Evolutionary conservation across 2,888 invertebrate genomes (phyloP), one percentile per base, ranked within the genome.

Genomic region (Chesias legatella): DNA sequence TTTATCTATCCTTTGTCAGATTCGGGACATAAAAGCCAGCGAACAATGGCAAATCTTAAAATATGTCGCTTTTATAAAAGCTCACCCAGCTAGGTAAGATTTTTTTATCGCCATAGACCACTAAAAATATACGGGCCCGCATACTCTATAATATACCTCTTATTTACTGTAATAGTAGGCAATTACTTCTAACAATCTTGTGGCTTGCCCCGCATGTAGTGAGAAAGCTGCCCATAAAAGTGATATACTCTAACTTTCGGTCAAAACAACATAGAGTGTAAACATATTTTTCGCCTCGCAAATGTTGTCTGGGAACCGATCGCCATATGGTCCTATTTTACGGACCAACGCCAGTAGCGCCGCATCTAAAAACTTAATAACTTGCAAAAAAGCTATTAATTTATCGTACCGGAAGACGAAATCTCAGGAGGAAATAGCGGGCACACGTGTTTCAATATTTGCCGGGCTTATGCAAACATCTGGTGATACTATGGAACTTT

Each of bases 381-480:
- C 35, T 60, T 35, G 70, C 76, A 80, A 83, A 84, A 84, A 47
- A 71, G 56, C 77, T 73, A 79, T 81, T 81, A 85, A 84, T 83
- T 81, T 83, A 77, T 79, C 73, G 67, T 73, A 73, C 85, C 88
- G 88, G 88, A 88, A 88, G 86, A 84, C 81, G 73, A 85, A 84
- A 86, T 85, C 84, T 85, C 76, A 71, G 83, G 79, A 85, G 84
- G 86, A 86, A 85, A 83, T 82, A 81, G 69, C 71, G 60, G 58
- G 78, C 85, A 85, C 88, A 88, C 86, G 88, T 86, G 88, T 85
- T 85, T 85, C 79, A 88, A 88, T 88, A 86, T 88, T 88, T 88
- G 82, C 85, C 74, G 71, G 79, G 75, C 73, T 72, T 70, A 62
- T 70, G 68, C 75, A 80, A 83, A 82, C 85, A 83, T 80, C 74